Base-by-base conservation (phyloP, 2,797 vertebrate species). In the Amblyopsis hoosieri region DNA sequence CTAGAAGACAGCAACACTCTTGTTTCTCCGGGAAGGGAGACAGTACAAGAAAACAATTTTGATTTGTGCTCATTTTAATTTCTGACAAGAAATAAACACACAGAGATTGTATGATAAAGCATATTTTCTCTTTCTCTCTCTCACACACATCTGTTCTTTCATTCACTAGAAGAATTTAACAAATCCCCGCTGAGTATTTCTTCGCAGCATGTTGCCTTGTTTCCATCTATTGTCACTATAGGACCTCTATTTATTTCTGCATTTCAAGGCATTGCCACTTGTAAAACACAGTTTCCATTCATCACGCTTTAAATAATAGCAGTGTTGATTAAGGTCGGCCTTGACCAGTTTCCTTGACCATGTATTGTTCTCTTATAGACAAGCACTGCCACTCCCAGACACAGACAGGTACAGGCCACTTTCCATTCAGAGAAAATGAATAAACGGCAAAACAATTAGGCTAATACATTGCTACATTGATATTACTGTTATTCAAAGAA, bases 41-140 rank as follows among this genome's bases (percentile, higher is more conserved):
- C 82, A 71, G 68, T 79, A 75, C 73, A 70, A 63, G 69, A 71
- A 76, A 67, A 52, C 15, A 47, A 66, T 62, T 66, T 59, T 80
- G 83, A 82, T 84, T 93, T 93, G 93, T 94, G 93, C 93, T 94
- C 91, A 91, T 93, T 91, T 86, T 71, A 80, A 91, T 89, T 84
- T 85, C 89, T 81, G 82, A 89, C 90, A 91, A 77, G 80, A 87
- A 83, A 85, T 83, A 57, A 50, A 50, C n/a, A 37, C 2, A 56
- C 29, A 80, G 83, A 86, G 79, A 86, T 78, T 74, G 76, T 76
- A 69, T 79, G 77, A 79, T 71, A 75, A 63, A 81, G 56, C 65
- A 1, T 74, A 62, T 29, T 54, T 57, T 64, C 62, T 65, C 33
- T 63, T 42, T 53, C 45, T 59, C 42, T 53, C 45, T 49, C 53